Evolutionary conservation across 2,797 vertebrate species (phyloP).

Genomic region (Threskiornis aethiopicus): DNA sequence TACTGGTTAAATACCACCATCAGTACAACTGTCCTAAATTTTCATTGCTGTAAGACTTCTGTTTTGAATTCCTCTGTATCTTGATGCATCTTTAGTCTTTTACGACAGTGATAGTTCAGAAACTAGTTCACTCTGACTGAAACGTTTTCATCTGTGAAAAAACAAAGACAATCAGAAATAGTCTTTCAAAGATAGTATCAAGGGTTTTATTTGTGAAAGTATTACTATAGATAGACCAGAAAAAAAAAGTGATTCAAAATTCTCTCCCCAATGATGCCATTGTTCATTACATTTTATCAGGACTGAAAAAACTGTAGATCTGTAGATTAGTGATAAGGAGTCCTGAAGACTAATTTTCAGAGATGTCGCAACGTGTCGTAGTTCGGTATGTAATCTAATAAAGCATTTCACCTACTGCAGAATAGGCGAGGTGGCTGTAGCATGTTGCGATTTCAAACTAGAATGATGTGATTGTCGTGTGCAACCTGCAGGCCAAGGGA

Average conservation of each 20-base stretch:
- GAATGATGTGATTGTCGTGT: neutral
- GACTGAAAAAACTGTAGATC: neutral
- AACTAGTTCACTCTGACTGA: neutral
- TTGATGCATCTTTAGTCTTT: neutral
- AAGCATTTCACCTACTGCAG: neutral
- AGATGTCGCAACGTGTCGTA: neutral
- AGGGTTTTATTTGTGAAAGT: neutral
- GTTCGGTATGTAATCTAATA: neutral
- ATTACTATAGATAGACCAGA: neutral
- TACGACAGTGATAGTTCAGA: neutral
- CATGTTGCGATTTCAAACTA: neutral
- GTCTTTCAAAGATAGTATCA: neutral
- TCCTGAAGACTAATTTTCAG: neutral
- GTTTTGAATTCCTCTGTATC: neutral
- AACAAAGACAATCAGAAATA: neutral
- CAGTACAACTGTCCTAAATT: neutral
- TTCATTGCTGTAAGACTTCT: neutral
- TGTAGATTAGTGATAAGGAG: neutral
- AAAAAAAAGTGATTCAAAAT: neutral
- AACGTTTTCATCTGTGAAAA: neutral
- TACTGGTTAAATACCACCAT: neutral
- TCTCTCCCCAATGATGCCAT: neutral
- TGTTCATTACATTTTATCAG: neutral
- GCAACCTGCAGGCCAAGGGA: neutral
- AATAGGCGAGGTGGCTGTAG: neutral